Conservation (phyloP, 2,113 vertebrate species). For the Tiliqua scincoides region DNA sequence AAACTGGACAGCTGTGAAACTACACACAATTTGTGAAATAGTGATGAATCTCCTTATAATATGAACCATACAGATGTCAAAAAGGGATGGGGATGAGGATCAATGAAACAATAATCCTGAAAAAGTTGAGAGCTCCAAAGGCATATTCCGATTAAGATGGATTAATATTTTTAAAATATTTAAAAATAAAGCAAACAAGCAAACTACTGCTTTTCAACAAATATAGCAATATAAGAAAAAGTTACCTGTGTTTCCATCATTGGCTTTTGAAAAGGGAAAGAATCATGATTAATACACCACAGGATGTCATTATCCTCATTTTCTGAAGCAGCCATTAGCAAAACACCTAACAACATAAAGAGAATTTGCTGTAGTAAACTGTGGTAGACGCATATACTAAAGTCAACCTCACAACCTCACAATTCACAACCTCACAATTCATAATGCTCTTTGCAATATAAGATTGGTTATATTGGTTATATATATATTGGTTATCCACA, state of each 20-base stretch:
- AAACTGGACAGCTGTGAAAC: not conserved
- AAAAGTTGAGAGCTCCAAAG: not conserved
- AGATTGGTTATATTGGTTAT: not conserved
- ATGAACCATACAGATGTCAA: not conserved
- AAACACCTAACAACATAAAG: constrained; percentile 77
- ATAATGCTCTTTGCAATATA: no score
- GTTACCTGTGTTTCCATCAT: constrained; percentile 96
- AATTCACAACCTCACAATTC: not conserved
- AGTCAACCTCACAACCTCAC: not conserved
- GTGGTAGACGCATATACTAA: not conserved
- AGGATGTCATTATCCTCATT: constrained; percentile 95
- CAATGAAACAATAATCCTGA: not conserved
- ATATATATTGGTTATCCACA: no score
- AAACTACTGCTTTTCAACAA: constrained; percentile 1
- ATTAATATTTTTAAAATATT: no score
- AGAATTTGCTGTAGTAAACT: not conserved
- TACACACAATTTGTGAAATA: not conserved
- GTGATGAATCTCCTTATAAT: not conserved
- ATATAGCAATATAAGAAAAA: not conserved
- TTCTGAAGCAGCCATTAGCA: constrained; percentile 94
- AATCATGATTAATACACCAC: constrained; percentile 98
- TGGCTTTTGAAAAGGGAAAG: constrained; percentile 96
- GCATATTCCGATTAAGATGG: not conserved
- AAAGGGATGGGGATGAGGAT: not conserved
- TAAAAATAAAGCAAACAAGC: not conserved